A percentile compares a stretch with the other conserved stretches of the same genome.
Evolutionary conservation across 2,113 vertebrate genomes (phyloP).

Genomic region (Anolis carolinensis): DNA sequence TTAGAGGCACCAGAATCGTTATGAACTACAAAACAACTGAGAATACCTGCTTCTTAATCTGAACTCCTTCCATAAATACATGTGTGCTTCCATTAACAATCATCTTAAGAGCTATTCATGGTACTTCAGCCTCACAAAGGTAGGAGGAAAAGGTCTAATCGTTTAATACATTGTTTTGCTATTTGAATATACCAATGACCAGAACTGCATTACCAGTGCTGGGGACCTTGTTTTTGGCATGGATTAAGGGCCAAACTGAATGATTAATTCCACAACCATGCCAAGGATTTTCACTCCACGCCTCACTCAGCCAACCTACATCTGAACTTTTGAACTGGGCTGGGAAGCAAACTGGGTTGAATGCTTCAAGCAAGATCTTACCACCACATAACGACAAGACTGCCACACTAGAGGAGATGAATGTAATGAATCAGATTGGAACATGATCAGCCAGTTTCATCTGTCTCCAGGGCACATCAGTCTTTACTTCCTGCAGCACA

Average conservation of each 20-base stretch:
- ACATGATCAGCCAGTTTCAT: background rate
- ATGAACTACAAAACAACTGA: conserved; percentile 3
- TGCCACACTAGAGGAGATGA: background rate
- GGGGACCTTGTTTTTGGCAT: accelerated
- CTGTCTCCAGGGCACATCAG: background rate
- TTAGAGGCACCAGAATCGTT: background rate
- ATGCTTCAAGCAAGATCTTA: too few relatives aligned
- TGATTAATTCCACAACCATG: accelerated
- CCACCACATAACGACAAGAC: background rate
- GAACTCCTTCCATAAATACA: background rate
- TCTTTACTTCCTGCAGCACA: background rate
- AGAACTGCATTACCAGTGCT: background rate
- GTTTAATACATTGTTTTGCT: background rate
- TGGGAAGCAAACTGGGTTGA: background rate
- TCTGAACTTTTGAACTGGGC: background rate
- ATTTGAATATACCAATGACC: background rate
- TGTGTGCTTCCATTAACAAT: background rate
- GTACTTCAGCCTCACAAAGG: background rate
- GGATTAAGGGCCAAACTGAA: background rate
- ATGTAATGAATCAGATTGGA: background rate
- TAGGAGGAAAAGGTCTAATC: background rate
- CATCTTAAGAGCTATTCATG: background rate
- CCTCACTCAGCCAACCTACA: background rate
- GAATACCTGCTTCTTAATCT: background rate
- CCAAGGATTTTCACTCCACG: background rate